Conservation (phyloP, 1,140 invertebrate genomes). For the Drosophila seguyi region DNA sequence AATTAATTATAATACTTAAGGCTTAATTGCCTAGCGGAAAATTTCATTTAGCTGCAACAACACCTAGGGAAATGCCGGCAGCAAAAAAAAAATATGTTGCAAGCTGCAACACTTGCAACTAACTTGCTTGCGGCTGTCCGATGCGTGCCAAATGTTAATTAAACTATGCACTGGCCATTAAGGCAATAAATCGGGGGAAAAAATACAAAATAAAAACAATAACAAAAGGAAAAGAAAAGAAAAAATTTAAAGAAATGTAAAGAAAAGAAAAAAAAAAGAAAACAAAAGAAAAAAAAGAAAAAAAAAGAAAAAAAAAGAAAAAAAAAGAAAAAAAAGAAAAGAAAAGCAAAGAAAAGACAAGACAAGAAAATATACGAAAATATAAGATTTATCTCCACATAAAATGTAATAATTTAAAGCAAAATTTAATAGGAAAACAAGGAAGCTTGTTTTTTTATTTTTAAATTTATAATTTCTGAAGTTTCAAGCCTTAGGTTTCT, state of each 20-base stretch:
- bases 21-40: slow-evolving; percentile 61
- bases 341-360: not conserved
- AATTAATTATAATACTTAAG: slow-evolving; percentile 33
- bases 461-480: not conserved
- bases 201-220: no score
- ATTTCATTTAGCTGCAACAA: slow-evolving; percentile 76
- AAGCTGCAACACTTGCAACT: not conserved
- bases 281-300: no score
- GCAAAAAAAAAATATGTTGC: slow-evolving; percentile 11
- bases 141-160: slow-evolving; percentile 46
- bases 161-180: slow-evolving; percentile 30
- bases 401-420: not conserved
- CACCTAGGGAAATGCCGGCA: slow-evolving; percentile 50
- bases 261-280: no score
- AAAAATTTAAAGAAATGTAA: no score
- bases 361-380: no score
- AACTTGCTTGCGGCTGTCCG: not conserved
- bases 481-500: no score
- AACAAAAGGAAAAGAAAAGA: no score
- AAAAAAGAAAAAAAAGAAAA: not conserved
- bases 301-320: no score
- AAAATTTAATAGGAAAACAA: no score
- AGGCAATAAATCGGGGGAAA: slow-evolving; percentile 20
- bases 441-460: no score
- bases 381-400: not conserved